Percentiles rank a stretch among this genome's conserved stretches.
phyloP scores from a whole-genome alignment of 2,113 vertebrate genomes.

The Willisornis vidua region DNA sequence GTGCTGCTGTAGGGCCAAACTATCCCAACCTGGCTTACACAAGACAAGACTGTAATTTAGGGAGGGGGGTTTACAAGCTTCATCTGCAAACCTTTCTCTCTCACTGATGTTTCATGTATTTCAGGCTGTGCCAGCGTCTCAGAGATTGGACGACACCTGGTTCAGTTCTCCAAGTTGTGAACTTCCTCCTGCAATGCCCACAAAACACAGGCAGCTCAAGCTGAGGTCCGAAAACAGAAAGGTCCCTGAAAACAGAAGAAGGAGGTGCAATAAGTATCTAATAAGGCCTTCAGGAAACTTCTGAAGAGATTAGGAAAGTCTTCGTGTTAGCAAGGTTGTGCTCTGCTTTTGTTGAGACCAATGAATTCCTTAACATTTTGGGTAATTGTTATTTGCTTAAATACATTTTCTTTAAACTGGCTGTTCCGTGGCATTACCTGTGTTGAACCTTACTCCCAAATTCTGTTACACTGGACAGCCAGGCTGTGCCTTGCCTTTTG shows the following conservation, averaged over 20 bases:
- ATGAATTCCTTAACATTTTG: background rate
- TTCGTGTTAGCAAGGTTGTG: background rate
- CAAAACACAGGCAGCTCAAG: background rate
- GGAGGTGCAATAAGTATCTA: background rate
- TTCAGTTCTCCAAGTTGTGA: constrained; percentile 47
- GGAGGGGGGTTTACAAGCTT: background rate
- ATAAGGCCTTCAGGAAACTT: background rate
- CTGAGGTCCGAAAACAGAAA: background rate
- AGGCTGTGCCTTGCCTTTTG: background rate
- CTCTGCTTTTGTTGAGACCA: background rate
- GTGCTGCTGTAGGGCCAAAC: background rate
- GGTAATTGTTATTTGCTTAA: background rate
- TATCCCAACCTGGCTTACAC: background rate
- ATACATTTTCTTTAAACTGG: background rate
- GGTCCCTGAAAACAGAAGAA: background rate
- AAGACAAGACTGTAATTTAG: background rate
- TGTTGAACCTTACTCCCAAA: background rate
- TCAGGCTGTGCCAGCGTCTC: constrained; percentile 26
- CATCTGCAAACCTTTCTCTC: background rate
- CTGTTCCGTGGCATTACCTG: background rate
- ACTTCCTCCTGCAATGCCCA: background rate
- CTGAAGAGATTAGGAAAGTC: background rate
- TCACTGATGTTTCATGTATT: background rate
- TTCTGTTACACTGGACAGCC: fast-evolving
- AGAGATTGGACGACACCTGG: constrained; percentile 32